A percentile compares a stretch with the other conserved stretches of the same genome.
These are phyloP conservation scores for Anomalospiza imberbis DNA, from an alignment of 2,797 vertebrate genomes.

Conservation along the genomic window DNA sequence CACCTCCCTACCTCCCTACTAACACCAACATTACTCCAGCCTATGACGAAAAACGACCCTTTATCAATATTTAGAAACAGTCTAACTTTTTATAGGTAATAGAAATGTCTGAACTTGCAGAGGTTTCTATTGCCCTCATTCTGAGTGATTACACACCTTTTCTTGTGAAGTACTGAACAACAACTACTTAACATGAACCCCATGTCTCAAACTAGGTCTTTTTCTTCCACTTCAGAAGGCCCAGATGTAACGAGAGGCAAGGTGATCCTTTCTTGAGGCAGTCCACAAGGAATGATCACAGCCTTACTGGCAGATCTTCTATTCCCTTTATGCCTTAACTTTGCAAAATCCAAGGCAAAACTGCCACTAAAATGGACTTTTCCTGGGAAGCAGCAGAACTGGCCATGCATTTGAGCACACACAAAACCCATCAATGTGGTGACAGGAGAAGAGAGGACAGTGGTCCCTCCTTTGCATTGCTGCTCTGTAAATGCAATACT, in stretches of 20 bases:
- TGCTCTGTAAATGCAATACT: conserved; percentile 41
- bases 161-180: not conserved
- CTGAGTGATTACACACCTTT: not conserved
- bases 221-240: not conserved
- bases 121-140: not conserved
- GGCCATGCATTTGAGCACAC: not conserved
- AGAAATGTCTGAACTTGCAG: not conserved
- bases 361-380: not conserved
- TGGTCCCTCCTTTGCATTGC: not conserved
- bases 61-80: not conserved
- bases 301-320: not conserved
- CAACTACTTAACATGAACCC: not conserved
- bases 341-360: not conserved
- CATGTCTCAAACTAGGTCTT: not conserved
- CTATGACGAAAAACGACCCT: not conserved
- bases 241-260: not conserved
- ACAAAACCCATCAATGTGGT: not conserved
- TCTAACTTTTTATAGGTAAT: not conserved
- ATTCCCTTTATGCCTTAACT: not conserved
- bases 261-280: not conserved
- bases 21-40: not conserved
- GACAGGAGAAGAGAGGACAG: not conserved
- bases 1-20: not conserved
- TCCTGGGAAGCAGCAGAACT: not conserved
- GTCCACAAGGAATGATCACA: not conserved